A percentile compares a stretch with the other conserved stretches of the same genome.
phyloP scores from a whole-genome alignment of 1,140 invertebrate genomes.

The Protaetia brevitarsis region DNA sequence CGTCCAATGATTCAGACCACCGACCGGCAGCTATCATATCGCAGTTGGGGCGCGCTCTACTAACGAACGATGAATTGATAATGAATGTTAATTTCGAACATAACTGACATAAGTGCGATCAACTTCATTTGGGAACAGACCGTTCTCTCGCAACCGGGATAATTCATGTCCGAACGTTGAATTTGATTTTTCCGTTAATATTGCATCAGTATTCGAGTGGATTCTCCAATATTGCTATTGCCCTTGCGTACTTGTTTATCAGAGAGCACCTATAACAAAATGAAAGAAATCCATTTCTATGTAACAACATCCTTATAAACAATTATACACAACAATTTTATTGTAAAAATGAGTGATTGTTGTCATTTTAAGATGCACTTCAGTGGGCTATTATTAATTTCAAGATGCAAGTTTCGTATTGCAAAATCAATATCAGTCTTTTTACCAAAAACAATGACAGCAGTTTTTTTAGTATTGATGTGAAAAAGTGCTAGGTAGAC shows the following conservation, averaged over 20 bases:
- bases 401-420: too few relatives aligned
- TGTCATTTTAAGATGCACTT: too few relatives aligned
- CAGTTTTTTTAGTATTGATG: too few relatives aligned
- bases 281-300: too few relatives aligned
- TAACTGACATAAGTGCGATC: slow-evolving; percentile 37
- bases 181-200: background rate
- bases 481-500: too few relatives aligned
- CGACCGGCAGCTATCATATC: slow-evolving; percentile 40
- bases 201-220: background rate
- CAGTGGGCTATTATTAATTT: too few relatives aligned
- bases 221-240: background rate
- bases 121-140: slow-evolving; percentile 31
- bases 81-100: slow-evolving; percentile 38
- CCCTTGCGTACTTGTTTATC: background rate
- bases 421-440: too few relatives aligned
- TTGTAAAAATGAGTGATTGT: too few relatives aligned
- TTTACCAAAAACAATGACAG: too few relatives aligned
- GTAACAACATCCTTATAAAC: too few relatives aligned
- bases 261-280: background rate
- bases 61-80: slow-evolving; percentile 40
- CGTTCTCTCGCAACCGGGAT: background rate
- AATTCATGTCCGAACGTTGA: background rate
- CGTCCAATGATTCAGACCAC: slow-evolving; percentile 45
- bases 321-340: too few relatives aligned
- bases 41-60: slow-evolving; percentile 34